Percentiles rank a stretch among this genome's conserved stretches.
Evolutionary conservation across 2,113 vertebrate genomes (phyloP).

Genomic region (Oenanthe melanoleuca): DNA sequence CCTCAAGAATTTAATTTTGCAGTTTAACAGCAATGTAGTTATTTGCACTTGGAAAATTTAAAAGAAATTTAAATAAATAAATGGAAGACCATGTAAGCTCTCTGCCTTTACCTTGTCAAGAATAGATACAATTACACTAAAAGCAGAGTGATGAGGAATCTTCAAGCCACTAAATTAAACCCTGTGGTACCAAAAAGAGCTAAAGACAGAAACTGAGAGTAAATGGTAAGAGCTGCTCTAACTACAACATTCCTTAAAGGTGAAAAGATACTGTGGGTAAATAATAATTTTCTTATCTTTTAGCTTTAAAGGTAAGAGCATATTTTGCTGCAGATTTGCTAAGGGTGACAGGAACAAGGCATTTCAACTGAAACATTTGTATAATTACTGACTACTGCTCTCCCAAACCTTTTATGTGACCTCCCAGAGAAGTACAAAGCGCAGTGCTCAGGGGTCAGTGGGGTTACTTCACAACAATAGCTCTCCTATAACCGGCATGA

Average conservation of each 20-base stretch:
- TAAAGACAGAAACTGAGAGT: neutral
- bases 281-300: neutral
- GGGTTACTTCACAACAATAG: slow-evolving; percentile 50
- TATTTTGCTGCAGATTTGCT: neutral
- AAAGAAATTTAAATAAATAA: neutral
- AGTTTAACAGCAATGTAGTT: neutral
- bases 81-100: neutral
- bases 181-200: neutral
- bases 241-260: neutral
- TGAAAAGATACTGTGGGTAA: neutral
- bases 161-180: neutral
- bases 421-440: slow-evolving; percentile 23
- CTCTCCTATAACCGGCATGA: neutral
- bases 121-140: neutral
- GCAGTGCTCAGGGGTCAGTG: neutral
- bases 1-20: neutral
- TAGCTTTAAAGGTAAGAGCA: neutral
- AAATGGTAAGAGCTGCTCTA: neutral
- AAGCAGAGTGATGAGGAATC: neutral
- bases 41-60: neutral
- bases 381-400: slow-evolving; percentile 28
- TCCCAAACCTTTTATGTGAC: slow-evolving; percentile 37
- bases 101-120: neutral
- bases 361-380: neutral
- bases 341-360: neutral